Base-by-base conservation (phyloP, 2,888 invertebrate species). In the Catocala sponsa region DNA sequence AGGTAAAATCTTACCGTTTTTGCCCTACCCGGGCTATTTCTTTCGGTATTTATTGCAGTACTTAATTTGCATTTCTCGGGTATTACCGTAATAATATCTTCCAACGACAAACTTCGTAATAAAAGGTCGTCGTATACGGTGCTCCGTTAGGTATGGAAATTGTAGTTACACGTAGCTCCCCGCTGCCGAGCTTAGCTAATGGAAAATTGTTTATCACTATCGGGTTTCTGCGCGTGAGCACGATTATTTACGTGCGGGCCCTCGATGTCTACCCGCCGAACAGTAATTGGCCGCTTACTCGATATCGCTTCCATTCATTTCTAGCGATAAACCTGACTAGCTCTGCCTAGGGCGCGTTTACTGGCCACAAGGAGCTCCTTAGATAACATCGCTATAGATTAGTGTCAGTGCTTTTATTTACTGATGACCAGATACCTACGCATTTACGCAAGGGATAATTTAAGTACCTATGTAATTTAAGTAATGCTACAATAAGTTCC, bases 231-330 rank as follows among this genome's bases (percentile, higher is more conserved):
- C 91, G 91, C 91, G 86, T 87, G 91, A 88, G 87, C 88, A 89
- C 83, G 86, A 88, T 91, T 91, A 92, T 91, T 91, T 91, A 91
- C 85, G 86, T 84, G 86, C 86, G 80, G 84, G 83, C 84, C 86
- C 87, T 84, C 82, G 85, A 84, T 81, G 90, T 87, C 86, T 87
- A 81, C 78, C 84, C 85, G 83, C 75, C 78, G 79, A 78, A 78
- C 85, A 81, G 88, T 92, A 92, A 92, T 92, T 92, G 92, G 88
- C 87, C 89, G 88, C 87, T 89, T 89, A 90, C 89, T 88, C 87
- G 88, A 85, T 91, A 92, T 91, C 90, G 86, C 87, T 80, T 89
- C 91, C 92, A 92, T 92, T 92, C 91, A 94, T 92, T 90, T 89
- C 86, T 81, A 82, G 80, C 83, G 91, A 92, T 91, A 92, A 91